Evolutionary conservation across 2,888 invertebrate species (phyloP), one percentile per base, ranked within the genome.

Genomic region (Orthosia gothica): DNA sequence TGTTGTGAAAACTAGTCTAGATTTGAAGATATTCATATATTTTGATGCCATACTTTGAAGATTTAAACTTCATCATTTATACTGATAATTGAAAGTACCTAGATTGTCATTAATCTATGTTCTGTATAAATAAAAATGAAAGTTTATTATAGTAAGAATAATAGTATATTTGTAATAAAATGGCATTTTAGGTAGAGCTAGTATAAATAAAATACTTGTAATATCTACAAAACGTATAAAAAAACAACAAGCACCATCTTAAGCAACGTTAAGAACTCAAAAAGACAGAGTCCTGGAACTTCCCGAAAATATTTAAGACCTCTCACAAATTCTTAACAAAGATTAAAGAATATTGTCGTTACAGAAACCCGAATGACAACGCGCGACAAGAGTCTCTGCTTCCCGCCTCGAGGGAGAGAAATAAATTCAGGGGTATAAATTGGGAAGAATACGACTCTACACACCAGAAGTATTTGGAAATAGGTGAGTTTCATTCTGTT

Each of bases 381-480:
- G 97, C 97, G 88, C 98, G 98, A 45, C 98, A 98, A 91, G 98
- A 99, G 90, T 97, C 97, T 0, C 97, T 98, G 66, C 96, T 98
- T 82, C 98, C 98, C 7, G 98, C 98, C 63, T 98, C 98, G 69
- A 98, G 98, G 90, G 99, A 99, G 91, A 97, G 98, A 84, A 98
- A 98, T 97, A 97, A 98, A 89, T 98, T 98, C 94, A 97, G 98
- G 68, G 98, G 98, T 84, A 97, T 98, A 87, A 97, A 97, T 68
- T 99, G 99, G 99, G 99, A 99, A 87, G 98, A 98, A 91, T 99
- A 99, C 95, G 99, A 99, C 93, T 98, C 98, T 1, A 98, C 98
- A 80, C 99, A 99, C 96, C 99, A 99, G 92, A 99, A 99, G 93
- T 99, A 99, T 95, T 97, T 99, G 90, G 99, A 99, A 97, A 98